Conservation (phyloP, 1,140 invertebrate species). For the Drosophila carrolli region DNA sequence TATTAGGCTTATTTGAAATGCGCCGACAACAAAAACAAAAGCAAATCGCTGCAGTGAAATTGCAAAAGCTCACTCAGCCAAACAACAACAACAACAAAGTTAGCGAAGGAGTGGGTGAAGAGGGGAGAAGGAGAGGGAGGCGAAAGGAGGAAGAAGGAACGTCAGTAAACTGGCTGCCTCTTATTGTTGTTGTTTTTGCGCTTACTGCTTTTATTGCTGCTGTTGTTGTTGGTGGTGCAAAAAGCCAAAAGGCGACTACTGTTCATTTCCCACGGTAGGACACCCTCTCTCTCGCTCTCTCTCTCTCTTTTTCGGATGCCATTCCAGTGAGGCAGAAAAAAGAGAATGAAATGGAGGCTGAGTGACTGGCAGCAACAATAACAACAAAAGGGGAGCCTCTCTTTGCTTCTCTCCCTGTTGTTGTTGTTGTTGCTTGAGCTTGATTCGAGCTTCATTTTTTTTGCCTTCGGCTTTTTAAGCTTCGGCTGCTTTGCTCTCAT, state of each 20-base stretch:
- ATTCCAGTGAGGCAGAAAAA: conserved; percentile 25
- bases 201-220: conserved; percentile 61
- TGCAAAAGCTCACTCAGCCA: conserved; percentile 59
- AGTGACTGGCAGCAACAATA: conserved; percentile 44
- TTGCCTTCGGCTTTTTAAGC: conserved; percentile 22
- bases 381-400: conserved; percentile 23
- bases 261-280: conserved; percentile 84
- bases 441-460: conserved; percentile 32
- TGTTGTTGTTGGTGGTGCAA: conserved; percentile 47
- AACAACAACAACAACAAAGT: conserved; percentile 33
- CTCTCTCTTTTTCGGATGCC: conserved; percentile 46
- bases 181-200: conserved; percentile 29
- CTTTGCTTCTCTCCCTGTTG: conserved; percentile 21
- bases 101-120: neutral
- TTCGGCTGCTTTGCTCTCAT: conserved; percentile 32
- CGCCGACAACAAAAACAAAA: conserved; percentile 57
- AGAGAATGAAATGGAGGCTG: conserved; percentile 29
- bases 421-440: conserved; percentile 8
- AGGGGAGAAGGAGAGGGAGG: conserved; percentile 1
- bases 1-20: conserved; percentile 82
- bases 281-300: conserved; percentile 28
- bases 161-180: conserved; percentile 68
- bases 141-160: conserved; percentile 35
- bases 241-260: conserved; percentile 77
- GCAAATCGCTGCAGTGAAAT: conserved; percentile 72